Evolutionary conservation across 2,888 invertebrate species (phyloP), one percentile per base, ranked within the genome.

Genomic region (Amaurobius ferox): DNA sequence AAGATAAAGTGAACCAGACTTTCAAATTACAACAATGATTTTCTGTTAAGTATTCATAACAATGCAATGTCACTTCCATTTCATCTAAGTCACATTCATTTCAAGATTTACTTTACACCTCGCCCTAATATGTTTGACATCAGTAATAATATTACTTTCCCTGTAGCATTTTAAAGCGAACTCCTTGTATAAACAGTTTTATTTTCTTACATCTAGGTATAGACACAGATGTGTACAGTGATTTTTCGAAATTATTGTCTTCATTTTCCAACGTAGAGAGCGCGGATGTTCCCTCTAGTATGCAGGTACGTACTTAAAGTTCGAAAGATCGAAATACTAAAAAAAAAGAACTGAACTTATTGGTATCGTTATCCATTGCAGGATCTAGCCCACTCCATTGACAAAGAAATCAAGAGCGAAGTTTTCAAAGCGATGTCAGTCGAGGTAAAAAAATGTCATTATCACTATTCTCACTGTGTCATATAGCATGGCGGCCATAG

Each of bases 361-460:
- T 55, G 6, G 16, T 23, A 23, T 55, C 5, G 11, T 55, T 61
- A 1, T 72, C 1, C 11, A 16, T 72, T 66, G 0, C 26, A 79
- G 79, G 55, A 73, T 16, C 48, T 81, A 9, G 74, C 74, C 13
- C n/a, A 61, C 23, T 40, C 26, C 26, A 74, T 81, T 35, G 61
- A 30, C 29, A 32, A 62, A 70, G 68, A 81, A n/a, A 74, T 73
- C 6, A 96, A n/a, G 92, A 92, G 0, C 90, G 67, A 79, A 67
- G 44, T 48, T 26, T 79, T 79, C 39, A 48, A 39, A 19, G 64
- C 72, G 0, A 67, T 79, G 79, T 7, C 79, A 28, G 29, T 39
- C 9, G 79, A 72, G 40, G 79, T 79, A 79, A 35, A 5, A 16
- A 2, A 26, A 26, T 55, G 2, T 1, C 19, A 29, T 1, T 35